These are phyloP conservation scores for Pristionchus japonicus DNA, from an alignment of 2,888 invertebrate species.

Conservation along the genomic window DNA sequence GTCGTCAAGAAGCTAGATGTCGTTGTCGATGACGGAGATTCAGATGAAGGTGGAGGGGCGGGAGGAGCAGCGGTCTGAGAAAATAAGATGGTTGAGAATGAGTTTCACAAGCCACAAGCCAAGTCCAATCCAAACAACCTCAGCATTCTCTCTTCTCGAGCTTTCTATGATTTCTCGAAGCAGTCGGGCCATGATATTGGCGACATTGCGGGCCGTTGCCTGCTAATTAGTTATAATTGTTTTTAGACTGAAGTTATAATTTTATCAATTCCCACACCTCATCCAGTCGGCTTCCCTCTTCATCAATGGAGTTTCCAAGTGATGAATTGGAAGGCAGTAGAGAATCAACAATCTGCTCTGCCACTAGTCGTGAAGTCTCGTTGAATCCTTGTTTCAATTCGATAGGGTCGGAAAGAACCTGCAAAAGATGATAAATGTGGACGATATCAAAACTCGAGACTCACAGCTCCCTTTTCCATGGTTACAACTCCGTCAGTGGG, in stretches of 20 bases:
- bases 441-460: not conserved
- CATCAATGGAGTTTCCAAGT: too few species aligned
- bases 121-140: not conserved
- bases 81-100: not conserved
- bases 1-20: not conserved
- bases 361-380: not conserved
- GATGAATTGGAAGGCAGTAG: not conserved
- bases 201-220: conserved; percentile 27
- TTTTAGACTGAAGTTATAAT: not conserved
- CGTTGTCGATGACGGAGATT: not conserved
- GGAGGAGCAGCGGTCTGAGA: not conserved
- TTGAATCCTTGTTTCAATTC: not conserved
- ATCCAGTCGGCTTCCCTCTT: not conserved
- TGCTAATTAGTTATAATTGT: not conserved
- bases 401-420: not conserved
- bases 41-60: not conserved
- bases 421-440: not conserved
- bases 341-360: not conserved
- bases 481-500: not conserved
- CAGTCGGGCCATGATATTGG: conserved; percentile 18
- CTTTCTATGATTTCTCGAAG: conserved; percentile 34
- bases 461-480: not conserved
- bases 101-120: not conserved
- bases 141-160: not conserved
- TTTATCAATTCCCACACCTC: not conserved